Evolutionary conservation across 2,113 vertebrate genomes (phyloP), one percentile per base, ranked within the genome.

Genomic region (Channa maculata): DNA sequence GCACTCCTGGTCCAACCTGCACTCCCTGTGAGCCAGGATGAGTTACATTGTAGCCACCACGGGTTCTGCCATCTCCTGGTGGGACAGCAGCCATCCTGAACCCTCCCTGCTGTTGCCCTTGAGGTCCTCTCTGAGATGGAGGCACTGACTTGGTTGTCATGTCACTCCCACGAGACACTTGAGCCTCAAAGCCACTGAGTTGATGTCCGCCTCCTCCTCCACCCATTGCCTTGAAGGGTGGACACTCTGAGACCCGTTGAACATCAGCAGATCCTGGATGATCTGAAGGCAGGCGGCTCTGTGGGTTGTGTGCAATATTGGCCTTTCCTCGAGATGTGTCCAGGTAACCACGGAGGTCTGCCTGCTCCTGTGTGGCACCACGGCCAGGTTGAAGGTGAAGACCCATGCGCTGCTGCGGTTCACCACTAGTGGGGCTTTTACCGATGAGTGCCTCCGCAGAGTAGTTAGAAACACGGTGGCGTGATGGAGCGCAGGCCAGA

Each of bases 401-500:
- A n/a, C 95, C 96, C 92, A 98, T 95, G 66, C 97, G 96, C 83
- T 92, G 91, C 38, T 92, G 91, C 69, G 89, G 91, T 3, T 96
- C 97, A 0, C 94, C 95, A 65, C 95, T 97, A 10, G 95, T 96
- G n/a, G 97, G 92, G 0, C 95, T 95, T 83, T 99, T 99, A 38
- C 97, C 96, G 38, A 99, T 99, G 34, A 99, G 97, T 0, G 98
- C 97, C 78, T 99, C 98, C 0, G 98, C 98, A 34, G 98, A 99
- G 84, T 99, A 99, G 91, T 95, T 99, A 69, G 98, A 99, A 73
- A 99, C 96, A 14, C 98, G 93, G 13, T 98, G 97, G 48, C 98
- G 96, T 58, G 97, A 97, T 0, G 97, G 94, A 8, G 95, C 87
- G 39, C 97, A 98, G 0, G 93, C 86, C 92, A 97, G 94, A 38